Base-by-base conservation (phyloP, 2,888 invertebrate genomes). In the Alentia gelatinosa region DNA sequence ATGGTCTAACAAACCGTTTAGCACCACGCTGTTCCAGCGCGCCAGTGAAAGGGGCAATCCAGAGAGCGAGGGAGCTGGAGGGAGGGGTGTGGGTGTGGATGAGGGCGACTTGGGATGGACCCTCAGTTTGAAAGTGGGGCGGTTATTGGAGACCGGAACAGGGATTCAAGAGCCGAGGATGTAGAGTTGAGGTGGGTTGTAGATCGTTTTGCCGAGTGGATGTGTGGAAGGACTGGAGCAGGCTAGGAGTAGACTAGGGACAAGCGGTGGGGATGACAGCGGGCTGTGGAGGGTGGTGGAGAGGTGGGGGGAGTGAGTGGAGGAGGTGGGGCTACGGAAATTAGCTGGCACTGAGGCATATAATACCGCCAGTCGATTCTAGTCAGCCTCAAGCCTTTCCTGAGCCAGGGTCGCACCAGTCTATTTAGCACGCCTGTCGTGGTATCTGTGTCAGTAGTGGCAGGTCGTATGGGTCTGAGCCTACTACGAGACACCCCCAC, bases 1-100 rank as follows among this genome's bases (percentile, higher is more conserved):
- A 26, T 47, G 86, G 26, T 86, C 86, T 50, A 86, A 47, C 86
- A 86, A 86, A 86, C 86, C 50, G 79, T 79, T 79, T 37, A 35
- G 79, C 79, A 74, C 74, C 26, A 39, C 79, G 35, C 15, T 26
- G 5, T 19, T 26, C 63, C 74, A 33, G 33, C 74, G 26, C 12
- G 26, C 30, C n/a, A 35, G 37, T 1, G 37, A 26, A 39, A 39
- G 39, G 84, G 19, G 84, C 23, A 15, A 47, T 47, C 47, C 12
- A n/a, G 33, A 47, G 42, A 23, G 86, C 15, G 86, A n/a, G n/a
- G 26, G 23, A 47, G 50, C 12, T 7, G 33, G 86, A 26, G 15
- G 47, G 47, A 86, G 86, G 26, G 19, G 86, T 33, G 9, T 33
- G 50, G n/a, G 33, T 12, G 86, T 4, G 50, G 86, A n/a, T n/a